Evolutionary conservation across 92 coral and sea anemone species (phyloP).

Genomic region (Palythoa heliodiscus): DNA sequence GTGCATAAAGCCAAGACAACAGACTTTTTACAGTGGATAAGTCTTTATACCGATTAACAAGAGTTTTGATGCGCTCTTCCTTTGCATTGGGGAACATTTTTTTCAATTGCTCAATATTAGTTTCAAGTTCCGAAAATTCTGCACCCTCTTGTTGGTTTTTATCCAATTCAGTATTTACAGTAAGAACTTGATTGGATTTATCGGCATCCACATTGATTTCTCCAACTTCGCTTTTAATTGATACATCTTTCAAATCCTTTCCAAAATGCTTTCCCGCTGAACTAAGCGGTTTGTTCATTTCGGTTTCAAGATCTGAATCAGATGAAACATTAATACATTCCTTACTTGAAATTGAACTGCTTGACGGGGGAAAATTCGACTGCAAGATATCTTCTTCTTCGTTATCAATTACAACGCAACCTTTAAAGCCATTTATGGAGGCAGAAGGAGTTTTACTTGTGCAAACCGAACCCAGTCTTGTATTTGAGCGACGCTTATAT

Average conservation of each 20-base stretch:
- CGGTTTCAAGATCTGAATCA: slow-evolving; percentile 40
- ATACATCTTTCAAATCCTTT: not conserved
- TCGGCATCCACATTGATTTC: not conserved
- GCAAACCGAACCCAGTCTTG: not conserved
- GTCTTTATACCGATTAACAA: not conserved
- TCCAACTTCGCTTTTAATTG: not conserved
- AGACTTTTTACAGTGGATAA: not conserved
- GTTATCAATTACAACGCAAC: not conserved
- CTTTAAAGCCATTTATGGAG: not conserved
- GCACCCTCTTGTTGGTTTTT: not conserved
- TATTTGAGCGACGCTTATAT: slow-evolving; percentile 19
- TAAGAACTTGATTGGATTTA: not conserved
- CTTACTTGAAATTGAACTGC: slow-evolving; percentile 2
- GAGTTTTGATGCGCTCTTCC: slow-evolving; percentile 20
- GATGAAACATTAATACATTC: slow-evolving; percentile 2
- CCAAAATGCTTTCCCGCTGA: not conserved
- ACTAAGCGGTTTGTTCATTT: slow-evolving; percentile 32
- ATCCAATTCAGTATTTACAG: not conserved
- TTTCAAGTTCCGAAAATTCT: slow-evolving; percentile 5
- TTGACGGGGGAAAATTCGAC: not conserved
- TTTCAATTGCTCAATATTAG: not conserved
- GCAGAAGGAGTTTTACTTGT: not conserved
- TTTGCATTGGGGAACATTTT: slow-evolving; percentile 28
- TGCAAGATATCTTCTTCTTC: not conserved
- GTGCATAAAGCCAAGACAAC: not conserved